Conservation (phyloP, 2,888 invertebrate species). For the Dynastes tityus region DNA sequence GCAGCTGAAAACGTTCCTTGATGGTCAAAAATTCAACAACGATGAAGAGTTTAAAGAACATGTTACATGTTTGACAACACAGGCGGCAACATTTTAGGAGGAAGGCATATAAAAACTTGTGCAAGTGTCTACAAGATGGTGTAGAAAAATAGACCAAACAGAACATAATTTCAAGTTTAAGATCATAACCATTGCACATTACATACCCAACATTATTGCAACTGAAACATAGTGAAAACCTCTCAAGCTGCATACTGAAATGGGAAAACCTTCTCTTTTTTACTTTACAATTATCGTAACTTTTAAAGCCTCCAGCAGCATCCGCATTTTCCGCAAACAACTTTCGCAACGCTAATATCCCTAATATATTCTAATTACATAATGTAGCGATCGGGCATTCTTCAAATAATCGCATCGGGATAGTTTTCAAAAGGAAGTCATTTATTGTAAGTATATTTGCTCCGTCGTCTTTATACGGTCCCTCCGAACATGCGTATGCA, state of each 20-base stretch:
- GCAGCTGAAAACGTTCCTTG: no score
- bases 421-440: slow-evolving; percentile 14
- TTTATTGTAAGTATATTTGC: not conserved
- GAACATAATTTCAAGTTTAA: no score
- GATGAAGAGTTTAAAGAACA: no score
- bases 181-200: no score
- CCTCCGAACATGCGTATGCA: not conserved
- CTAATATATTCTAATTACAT: not conserved
- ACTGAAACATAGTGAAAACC: not conserved
- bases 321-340: not conserved
- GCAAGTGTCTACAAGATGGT: no score
- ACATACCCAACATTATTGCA: no score
- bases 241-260: not conserved
- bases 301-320: not conserved
- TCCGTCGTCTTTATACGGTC: not conserved
- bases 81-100: no score
- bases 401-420: not conserved
- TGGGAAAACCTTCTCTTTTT: not conserved
- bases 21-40: no score
- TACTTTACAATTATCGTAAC: not conserved
- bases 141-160: no score
- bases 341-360: not conserved
- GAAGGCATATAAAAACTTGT: no score
- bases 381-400: not conserved
- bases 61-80: no score